Evolutionary conservation across 1,140 invertebrate genomes (phyloP).

Genomic region (Ceratoteleas bidentatus): DNA sequence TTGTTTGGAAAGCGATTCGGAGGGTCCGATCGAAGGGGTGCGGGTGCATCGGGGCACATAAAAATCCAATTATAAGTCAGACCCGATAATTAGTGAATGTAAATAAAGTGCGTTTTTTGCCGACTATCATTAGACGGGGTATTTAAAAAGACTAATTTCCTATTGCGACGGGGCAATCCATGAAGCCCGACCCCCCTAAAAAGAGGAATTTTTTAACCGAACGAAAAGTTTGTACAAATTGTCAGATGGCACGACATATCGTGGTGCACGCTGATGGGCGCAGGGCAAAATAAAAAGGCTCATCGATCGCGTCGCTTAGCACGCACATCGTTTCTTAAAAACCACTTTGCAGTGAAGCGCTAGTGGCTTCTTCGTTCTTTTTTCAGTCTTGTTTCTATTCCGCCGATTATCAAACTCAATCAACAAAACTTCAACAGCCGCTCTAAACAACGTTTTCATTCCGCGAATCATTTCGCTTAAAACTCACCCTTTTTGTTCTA

Average conservation of each 20-base stretch:
- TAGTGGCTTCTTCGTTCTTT: conserved; percentile 19
- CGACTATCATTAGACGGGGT: conserved; percentile 37
- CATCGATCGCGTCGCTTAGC: conserved; percentile 69
- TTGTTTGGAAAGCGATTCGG: too few relatives aligned
- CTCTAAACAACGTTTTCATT: conserved; percentile 43
- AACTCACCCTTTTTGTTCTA: too few relatives aligned
- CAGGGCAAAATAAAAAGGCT: conserved; percentile 67
- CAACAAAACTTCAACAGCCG: conserved; percentile 57
- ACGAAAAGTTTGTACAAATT: conserved; percentile 69
- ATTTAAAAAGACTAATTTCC: conserved; percentile 65
- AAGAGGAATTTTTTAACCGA: conserved; percentile 53
- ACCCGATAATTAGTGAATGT: conserved; percentile 46
- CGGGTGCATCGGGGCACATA: conserved; percentile 8
- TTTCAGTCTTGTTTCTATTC: conserved; percentile 27
- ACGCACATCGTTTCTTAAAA: conserved; percentile 69
- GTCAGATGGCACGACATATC: conserved; percentile 70
- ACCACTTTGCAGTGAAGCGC: conserved; percentile 64
- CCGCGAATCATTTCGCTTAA: conserved; percentile 6
- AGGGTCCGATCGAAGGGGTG: not conserved
- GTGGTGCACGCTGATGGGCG: conserved; percentile 49
- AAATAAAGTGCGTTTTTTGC: conserved; percentile 62
- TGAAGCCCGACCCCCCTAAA: conserved; percentile 38
- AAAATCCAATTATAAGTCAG: conserved; percentile 44
- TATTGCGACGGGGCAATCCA: conserved; percentile 59
- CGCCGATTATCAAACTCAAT: conserved; percentile 56